Conservation (phyloP, 2,888 invertebrate genomes). For the Gasteruption jaculator region DNA sequence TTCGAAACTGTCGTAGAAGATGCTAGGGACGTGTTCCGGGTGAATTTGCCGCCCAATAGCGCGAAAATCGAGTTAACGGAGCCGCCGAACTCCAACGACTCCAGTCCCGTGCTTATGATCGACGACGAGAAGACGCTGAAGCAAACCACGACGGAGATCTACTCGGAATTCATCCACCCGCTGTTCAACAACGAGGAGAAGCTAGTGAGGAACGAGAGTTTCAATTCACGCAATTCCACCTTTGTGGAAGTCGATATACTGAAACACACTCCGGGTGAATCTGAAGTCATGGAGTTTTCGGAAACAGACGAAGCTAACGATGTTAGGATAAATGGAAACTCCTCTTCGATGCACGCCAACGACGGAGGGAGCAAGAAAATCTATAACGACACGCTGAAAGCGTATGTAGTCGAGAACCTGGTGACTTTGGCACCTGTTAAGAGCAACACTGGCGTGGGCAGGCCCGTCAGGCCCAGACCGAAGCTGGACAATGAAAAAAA, state of each 20-base stretch:
- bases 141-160: constrained; percentile 31
- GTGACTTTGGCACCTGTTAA: constrained; percentile 72
- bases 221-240: constrained; percentile 37
- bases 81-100: too few relatives aligned
- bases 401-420: constrained; percentile 45
- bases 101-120: constrained; percentile 18
- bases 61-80: constrained; percentile 27
- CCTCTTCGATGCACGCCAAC: constrained; percentile 10
- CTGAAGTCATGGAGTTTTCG: constrained; percentile 14
- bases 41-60: constrained; percentile 20
- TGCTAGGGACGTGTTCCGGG: constrained; percentile 18
- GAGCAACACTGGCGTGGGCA: constrained; percentile 72
- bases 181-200: constrained; percentile 31
- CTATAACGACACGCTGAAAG: constrained; percentile 43
- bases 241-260: constrained; percentile 37
- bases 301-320: neutral
- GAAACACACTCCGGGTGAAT: constrained; percentile 18
- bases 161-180: constrained; percentile 33
- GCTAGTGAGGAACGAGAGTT: constrained; percentile 17
- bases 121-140: constrained; percentile 28
- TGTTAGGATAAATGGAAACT: neutral
- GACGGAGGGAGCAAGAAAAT: constrained; percentile 27
- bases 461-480: constrained; percentile 66
- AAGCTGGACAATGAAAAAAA: constrained; percentile 47
- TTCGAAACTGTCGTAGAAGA: constrained; percentile 25